Conservation (phyloP, 1,140 invertebrate genomes). For the Drusus annulatus region DNA sequence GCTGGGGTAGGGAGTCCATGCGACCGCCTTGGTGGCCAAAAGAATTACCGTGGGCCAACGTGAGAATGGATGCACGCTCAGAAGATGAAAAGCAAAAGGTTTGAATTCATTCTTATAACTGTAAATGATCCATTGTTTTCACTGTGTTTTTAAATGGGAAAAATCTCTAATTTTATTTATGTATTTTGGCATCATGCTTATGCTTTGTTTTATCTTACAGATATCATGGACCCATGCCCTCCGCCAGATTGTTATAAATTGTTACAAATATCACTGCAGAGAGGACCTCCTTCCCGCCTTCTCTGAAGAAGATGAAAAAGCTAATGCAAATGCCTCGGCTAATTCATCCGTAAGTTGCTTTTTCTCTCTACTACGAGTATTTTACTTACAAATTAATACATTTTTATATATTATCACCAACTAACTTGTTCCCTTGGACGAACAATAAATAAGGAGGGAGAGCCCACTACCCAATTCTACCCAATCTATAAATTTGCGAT, state of each 20-base stretch:
- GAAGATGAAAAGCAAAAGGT: constrained; percentile 99
- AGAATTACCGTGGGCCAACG: constrained; percentile 97
- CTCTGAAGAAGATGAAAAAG: constrained; percentile 91
- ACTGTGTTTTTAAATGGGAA: too few species aligned
- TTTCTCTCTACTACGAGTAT: background rate
- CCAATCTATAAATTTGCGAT: too few species aligned
- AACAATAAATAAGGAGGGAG: too few species aligned
- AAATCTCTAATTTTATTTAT: too few species aligned
- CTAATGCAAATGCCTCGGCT: constrained; percentile 69
- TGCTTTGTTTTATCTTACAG: constrained; percentile 71
- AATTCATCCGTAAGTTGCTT: constrained; percentile 61
- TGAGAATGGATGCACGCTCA: constrained; percentile 95
- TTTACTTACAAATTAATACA: too few species aligned
- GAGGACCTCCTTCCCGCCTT: constrained; percentile 96
- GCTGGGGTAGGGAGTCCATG: constrained; percentile 96
- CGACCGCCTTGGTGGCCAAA: constrained; percentile 98
- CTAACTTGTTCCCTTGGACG: too few species aligned
- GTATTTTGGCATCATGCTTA: background rate
- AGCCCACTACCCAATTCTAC: too few species aligned
- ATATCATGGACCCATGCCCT: constrained; percentile 99
- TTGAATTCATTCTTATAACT: constrained; percentile 45
- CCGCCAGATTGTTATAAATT: constrained; percentile 97
- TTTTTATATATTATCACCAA: too few species aligned
- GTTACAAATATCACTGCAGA: constrained; percentile 97
- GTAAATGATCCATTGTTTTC: too few species aligned